These are phyloP conservation scores for Bryconaethiops microstoma DNA, from an alignment of 2,797 vertebrate genomes.

Conservation along the genomic window DNA sequence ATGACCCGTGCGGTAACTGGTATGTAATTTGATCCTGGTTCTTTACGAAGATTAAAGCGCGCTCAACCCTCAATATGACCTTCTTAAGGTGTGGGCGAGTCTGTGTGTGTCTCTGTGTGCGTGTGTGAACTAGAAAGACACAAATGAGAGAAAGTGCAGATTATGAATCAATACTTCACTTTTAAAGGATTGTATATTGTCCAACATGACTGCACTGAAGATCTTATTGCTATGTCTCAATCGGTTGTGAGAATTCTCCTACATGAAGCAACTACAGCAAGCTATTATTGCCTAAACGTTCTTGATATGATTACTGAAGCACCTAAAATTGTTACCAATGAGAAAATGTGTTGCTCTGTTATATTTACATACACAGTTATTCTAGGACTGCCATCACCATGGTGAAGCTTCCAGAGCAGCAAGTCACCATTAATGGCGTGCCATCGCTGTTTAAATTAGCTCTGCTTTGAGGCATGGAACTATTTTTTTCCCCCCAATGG, in stretches of 20 bases:
- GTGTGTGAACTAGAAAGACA: conserved; percentile 3
- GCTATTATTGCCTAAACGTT: not conserved
- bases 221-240: not conserved
- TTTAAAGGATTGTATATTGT: not conserved
- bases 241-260: not conserved
- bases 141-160: not conserved
- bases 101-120: not conserved
- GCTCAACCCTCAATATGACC: conserved; percentile 47
- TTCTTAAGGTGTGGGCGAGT: conserved; percentile 16
- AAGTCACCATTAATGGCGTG: too few species aligned
- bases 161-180: not conserved
- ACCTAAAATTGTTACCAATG: not conserved
- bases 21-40: conserved; percentile 50
- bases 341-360: not conserved
- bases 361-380: too few species aligned
- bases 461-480: too few species aligned
- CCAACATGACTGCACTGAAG: not conserved
- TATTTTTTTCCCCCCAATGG: too few species aligned
- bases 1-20: conserved; percentile 31
- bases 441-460: too few species aligned
- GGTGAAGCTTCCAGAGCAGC: too few species aligned
- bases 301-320: too few species aligned
- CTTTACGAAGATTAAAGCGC: conserved; percentile 48
- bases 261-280: not conserved
- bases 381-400: too few species aligned